Conservation (phyloP, 92 coral and sea anemone species). For the Zoanthus sansibaricus region DNA sequence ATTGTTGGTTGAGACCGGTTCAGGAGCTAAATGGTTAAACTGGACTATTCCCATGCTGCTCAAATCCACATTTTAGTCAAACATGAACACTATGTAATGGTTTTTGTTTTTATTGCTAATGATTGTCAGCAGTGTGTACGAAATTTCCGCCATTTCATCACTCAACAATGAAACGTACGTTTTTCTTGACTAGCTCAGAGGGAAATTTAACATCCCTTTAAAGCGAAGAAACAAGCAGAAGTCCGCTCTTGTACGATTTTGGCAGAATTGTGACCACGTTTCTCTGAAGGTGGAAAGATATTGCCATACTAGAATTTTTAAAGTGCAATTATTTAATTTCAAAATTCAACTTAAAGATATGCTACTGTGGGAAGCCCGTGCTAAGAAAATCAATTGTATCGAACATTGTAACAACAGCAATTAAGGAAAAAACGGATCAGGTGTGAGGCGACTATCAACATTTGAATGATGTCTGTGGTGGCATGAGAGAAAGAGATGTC, state of each 20-base stretch:
- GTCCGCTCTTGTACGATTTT: neutral
- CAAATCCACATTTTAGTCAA: neutral
- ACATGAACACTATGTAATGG: conserved; percentile 29
- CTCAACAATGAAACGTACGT: neutral
- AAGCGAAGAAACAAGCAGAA: neutral
- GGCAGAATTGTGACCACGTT: neutral
- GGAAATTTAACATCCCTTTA: neutral
- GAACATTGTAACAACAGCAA: neutral
- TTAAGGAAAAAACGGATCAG: conserved; percentile 6
- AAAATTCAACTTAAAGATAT: neutral
- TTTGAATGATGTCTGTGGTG: too few species aligned
- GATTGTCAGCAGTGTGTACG: neutral
- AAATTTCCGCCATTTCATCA: neutral
- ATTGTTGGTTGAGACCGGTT: too few species aligned
- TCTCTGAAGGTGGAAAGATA: neutral
- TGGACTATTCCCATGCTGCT: neutral
- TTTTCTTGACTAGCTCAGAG: neutral
- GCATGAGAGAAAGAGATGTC: too few species aligned
- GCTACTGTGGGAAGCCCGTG: neutral
- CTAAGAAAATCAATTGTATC: neutral
- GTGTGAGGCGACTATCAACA: neutral
- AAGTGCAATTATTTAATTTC: too few species aligned
- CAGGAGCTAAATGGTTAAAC: neutral
- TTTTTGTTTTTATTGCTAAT: conserved; percentile 23
- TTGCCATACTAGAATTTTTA: too few species aligned